These are phyloP conservation scores for Netelia virgata DNA, from an alignment of 2,888 invertebrate genomes.

Conservation along the genomic window DNA sequence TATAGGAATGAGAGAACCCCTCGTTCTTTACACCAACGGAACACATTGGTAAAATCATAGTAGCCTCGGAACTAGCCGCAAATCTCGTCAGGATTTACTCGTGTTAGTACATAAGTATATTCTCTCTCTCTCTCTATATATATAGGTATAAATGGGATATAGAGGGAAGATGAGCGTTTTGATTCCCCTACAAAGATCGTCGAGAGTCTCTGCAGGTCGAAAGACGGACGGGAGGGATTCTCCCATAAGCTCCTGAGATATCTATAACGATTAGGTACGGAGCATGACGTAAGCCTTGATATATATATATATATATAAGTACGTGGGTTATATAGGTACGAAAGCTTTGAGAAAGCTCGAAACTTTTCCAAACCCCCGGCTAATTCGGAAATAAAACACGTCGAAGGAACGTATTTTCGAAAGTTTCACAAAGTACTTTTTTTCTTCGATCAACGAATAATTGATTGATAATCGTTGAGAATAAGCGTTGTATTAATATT, in stretches of 20 bases:
- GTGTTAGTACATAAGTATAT: slow-evolving; percentile 17
- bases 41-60: slow-evolving; percentile 43
- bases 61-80: slow-evolving; percentile 61
- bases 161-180: slow-evolving; percentile 27
- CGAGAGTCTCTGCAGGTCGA: slow-evolving; percentile 24
- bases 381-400: slow-evolving; percentile 3
- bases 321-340: not conserved
- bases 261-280: slow-evolving; percentile 51
- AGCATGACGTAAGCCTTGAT: slow-evolving; percentile 20
- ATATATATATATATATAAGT: not conserved
- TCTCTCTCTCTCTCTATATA: slow-evolving; percentile 21
- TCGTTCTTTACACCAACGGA: slow-evolving; percentile 33
- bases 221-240: slow-evolving; percentile 20
- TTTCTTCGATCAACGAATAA: not conserved
- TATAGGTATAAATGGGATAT: slow-evolving; percentile 19
- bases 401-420: not conserved
- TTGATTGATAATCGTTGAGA: not conserved
- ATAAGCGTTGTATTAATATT: not conserved
- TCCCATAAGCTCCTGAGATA: slow-evolving; percentile 42
- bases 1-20: slow-evolving; percentile 26
- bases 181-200: slow-evolving; percentile 28
- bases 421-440: not conserved
- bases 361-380: not conserved
- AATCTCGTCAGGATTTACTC: slow-evolving; percentile 62
- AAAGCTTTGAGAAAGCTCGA: slow-evolving; percentile 4